phyloP scores from a whole-genome alignment of 2,888 invertebrate genomes.

The Metellina segmentata region DNA sequence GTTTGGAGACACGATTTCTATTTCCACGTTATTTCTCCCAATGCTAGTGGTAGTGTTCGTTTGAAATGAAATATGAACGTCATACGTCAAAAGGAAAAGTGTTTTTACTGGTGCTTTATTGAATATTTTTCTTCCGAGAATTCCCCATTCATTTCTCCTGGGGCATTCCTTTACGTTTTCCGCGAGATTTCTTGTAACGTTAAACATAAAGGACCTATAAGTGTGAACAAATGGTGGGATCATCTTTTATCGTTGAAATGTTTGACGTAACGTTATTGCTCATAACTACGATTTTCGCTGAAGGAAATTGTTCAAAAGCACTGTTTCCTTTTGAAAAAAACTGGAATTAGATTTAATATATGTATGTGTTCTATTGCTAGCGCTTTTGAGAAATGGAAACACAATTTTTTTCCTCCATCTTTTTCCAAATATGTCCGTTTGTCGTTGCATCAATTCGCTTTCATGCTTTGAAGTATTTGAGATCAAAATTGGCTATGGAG shows the following conservation, averaged over 20 bases:
- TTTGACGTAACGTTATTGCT: constrained; percentile 17
- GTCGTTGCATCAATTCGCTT: not conserved
- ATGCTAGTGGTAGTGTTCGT: constrained; percentile 18
- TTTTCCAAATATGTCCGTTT: not conserved
- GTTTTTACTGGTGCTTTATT: constrained; percentile 60
- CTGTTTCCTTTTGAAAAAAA: constrained; percentile 24
- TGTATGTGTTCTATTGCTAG: not conserved
- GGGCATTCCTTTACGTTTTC: constrained; percentile 19
- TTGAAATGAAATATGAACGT: constrained; percentile 50
- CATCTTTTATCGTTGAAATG: constrained; percentile 35
- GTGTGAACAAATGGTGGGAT: constrained; percentile 30
- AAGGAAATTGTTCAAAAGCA: not conserved
- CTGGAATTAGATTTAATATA: not conserved
- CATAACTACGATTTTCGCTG: constrained; percentile 10
- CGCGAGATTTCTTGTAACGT: constrained; percentile 22
- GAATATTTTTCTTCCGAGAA: constrained; percentile 59
- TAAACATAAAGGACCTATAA: constrained; percentile 27
- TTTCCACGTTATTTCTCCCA: constrained; percentile 5
- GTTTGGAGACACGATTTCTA: constrained; percentile 25
- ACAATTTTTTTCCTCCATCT: not conserved
- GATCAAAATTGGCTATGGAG: no score
- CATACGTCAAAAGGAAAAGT: constrained; percentile 58
- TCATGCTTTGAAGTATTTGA: not conserved
- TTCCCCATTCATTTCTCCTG: not conserved
- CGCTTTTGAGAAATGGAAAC: not conserved